Conservation (phyloP, 2,113 vertebrate species). For the Protobothrops mucrosquamatus region DNA sequence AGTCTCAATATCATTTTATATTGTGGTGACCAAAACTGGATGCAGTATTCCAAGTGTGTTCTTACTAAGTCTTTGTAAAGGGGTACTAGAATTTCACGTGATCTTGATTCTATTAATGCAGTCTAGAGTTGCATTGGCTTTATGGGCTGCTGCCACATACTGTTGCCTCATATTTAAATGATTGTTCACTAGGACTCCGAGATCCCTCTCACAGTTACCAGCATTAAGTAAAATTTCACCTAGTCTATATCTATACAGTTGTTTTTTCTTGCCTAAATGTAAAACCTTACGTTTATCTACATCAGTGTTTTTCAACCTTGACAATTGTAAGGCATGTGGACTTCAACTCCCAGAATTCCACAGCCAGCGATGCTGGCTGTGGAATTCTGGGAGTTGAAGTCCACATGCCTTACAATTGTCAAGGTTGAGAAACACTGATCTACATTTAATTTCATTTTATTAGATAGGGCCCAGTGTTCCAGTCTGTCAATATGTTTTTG, state of each 20-base stretch:
- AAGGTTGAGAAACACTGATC: no score
- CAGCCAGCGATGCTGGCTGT: no score
- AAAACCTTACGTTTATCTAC: not conserved
- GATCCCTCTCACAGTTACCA: not conserved
- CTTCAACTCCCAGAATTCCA: no score
- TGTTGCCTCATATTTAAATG: not conserved
- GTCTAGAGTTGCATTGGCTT: not conserved
- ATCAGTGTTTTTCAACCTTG: no score
- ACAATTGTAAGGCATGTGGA: no score
- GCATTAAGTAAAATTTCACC: not conserved
- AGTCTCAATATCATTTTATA: not conserved
- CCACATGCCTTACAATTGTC: no score
- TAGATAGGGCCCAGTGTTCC: not conserved
- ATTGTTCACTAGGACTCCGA: not conserved
- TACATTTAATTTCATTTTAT: not conserved
- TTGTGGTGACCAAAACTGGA: not conserved
- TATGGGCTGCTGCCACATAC: not conserved
- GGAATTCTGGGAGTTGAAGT: no score
- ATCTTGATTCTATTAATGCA: not conserved
- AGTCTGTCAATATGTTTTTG: not conserved
- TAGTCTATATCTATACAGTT: not conserved
- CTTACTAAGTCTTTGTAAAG: not conserved
- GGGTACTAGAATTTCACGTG: not conserved
- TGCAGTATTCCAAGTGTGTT: not conserved
- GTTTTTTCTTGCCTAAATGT: not conserved